Conservation (phyloP, 1,140 invertebrate genomes). For the Sitophilus oryzae region DNA sequence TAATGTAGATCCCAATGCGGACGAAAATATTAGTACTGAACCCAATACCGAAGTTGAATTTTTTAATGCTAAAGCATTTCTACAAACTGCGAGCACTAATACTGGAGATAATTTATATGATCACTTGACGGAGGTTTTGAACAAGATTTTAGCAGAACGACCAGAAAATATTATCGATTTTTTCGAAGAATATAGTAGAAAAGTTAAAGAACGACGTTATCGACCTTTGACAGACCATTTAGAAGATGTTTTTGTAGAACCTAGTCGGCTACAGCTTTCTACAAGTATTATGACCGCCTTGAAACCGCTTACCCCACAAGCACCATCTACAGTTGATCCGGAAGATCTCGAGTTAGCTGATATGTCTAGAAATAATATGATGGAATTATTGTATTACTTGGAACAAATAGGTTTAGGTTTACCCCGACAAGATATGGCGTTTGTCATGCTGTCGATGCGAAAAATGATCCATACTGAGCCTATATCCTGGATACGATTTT, state of each 20-base stretch:
- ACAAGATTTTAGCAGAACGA: constrained; percentile 54
- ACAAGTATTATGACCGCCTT: constrained; percentile 46
- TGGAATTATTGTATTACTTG: constrained; percentile 50
- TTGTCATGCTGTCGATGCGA: constrained; percentile 56
- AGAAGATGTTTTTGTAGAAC: constrained; percentile 52
- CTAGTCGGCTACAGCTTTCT: constrained; percentile 45
- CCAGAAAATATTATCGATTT: constrained; percentile 57
- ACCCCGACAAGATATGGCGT: constrained; percentile 54
- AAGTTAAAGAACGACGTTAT: constrained; percentile 55
- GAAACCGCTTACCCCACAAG: constrained; percentile 34
- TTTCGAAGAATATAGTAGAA: constrained; percentile 60
- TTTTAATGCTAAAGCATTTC: constrained; percentile 38
- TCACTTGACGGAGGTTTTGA: constrained; percentile 54
- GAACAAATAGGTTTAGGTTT: constrained; percentile 56
- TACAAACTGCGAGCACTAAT: constrained; percentile 37
- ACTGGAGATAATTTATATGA: constrained; percentile 49
- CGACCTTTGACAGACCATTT: constrained; percentile 50
- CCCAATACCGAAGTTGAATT: constrained; percentile 35
- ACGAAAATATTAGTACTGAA: constrained; percentile 12
- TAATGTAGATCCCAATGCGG: constrained; percentile 13
- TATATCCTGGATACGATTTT: constrained; percentile 59
- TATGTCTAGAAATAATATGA: constrained; percentile 44
- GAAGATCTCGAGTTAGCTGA: constrained; percentile 47
- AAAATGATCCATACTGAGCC: constrained; percentile 50
- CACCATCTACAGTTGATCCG: constrained; percentile 42